Conservation (phyloP, 2,888 invertebrate genomes). For the Papilio elwesi region DNA sequence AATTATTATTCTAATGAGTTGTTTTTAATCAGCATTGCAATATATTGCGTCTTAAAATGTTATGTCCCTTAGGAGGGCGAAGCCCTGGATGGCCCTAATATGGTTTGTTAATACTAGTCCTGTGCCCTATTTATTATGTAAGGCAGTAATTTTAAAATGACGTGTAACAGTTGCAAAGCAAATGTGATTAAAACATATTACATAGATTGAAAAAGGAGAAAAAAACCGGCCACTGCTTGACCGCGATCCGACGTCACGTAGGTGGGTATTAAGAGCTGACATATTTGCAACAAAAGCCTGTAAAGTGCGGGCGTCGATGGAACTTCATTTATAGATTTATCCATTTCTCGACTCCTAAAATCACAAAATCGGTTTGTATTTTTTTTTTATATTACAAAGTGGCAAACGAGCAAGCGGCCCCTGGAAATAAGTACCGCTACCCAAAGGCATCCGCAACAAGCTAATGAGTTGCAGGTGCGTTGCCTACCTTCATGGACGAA, state of each 20-base stretch:
- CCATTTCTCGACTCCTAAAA: not conserved
- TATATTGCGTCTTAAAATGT: too few species aligned
- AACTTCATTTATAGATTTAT: not conserved
- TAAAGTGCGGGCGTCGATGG: constrained; percentile 13
- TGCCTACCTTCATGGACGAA: too few species aligned
- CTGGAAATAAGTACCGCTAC: too few species aligned
- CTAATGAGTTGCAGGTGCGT: too few species aligned
- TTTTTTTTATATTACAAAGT: too few species aligned
- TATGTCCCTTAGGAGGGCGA: too few species aligned
- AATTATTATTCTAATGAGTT: too few species aligned
- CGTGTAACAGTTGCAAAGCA: constrained; percentile 6
- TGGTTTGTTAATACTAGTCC: too few species aligned
- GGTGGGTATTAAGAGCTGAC: constrained; percentile 17
- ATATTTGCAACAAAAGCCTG: constrained; percentile 31
- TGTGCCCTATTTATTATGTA: constrained; percentile 8
- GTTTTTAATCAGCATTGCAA: too few species aligned
- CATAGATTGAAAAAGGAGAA: constrained; percentile 16
- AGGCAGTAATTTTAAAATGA: constrained; percentile 9
- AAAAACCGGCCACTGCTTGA: constrained; percentile 27
- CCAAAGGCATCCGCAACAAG: too few species aligned
- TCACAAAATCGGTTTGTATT: not conserved
- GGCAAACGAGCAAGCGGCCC: too few species aligned
- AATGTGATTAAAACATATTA: constrained; percentile 32
- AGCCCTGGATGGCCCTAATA: too few species aligned
- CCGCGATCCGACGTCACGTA: constrained; percentile 32